These are phyloP conservation scores for Oryzias curvinotus DNA, from an alignment of 2,113 vertebrate genomes.

Conservation along the genomic window DNA sequence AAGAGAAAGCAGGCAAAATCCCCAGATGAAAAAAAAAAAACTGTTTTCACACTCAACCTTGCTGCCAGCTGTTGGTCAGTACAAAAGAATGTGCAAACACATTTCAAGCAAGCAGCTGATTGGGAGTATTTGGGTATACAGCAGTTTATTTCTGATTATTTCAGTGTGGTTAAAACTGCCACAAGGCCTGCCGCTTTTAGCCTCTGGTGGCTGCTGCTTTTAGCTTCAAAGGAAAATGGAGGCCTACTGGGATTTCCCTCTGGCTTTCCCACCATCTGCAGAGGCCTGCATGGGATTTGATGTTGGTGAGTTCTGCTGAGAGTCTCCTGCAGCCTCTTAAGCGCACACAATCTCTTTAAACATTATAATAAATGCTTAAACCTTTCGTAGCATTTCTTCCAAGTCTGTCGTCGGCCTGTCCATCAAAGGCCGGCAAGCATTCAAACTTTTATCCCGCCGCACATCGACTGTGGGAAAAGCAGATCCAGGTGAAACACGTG, in stretches of 20 bases:
- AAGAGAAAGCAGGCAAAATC: no score
- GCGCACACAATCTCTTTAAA: not conserved
- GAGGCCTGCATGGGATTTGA: conserved; percentile 43
- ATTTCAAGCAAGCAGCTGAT: conserved; percentile 13
- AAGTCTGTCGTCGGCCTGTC: no score
- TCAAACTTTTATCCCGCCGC: conserved; percentile 12
- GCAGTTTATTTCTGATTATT: conserved; percentile 34
- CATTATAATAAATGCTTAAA: conserved; percentile 1
- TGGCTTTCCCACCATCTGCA: conserved; percentile 74
- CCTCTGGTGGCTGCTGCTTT: conserved; percentile 38
- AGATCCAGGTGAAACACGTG: conserved; percentile 33
- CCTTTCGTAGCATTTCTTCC: not conserved
- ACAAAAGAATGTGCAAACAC: conserved; percentile 11
- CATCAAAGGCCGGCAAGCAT: not conserved
- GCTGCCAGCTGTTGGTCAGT: no score
- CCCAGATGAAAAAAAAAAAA: no score
- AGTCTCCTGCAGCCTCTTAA: conserved; percentile 20
- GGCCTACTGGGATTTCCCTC: conserved; percentile 61
- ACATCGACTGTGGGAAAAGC: conserved; percentile 14
- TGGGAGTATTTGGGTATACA: conserved; percentile 29
- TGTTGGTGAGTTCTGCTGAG: conserved; percentile 35
- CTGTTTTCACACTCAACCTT: no score
- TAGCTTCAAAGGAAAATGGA: conserved; percentile 57
- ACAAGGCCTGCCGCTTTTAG: conserved; percentile 29
- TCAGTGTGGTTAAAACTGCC: conserved; percentile 41